Conservation (phyloP, 2,888 invertebrate species). For the Melanostoma mellinum region DNA sequence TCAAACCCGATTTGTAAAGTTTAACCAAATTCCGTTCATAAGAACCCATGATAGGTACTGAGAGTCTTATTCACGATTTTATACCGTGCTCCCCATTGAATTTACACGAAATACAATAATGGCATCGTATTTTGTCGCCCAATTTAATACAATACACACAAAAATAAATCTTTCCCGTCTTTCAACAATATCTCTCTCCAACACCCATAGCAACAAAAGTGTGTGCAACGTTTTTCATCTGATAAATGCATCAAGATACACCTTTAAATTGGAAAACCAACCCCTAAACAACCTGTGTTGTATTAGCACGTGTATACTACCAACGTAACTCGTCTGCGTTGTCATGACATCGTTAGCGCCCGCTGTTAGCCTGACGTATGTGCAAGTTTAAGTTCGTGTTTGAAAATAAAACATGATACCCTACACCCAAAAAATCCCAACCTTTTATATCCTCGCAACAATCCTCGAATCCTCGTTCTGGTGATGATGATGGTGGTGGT, state of each 20-base stretch:
- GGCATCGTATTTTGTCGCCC: slow-evolving; percentile 2
- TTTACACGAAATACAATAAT: neutral
- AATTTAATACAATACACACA: slow-evolving; percentile 36
- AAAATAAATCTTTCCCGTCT: slow-evolving; percentile 49
- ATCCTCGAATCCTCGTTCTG: too few relatives aligned
- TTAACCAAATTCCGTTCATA: neutral
- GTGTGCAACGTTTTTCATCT: slow-evolving; percentile 33
- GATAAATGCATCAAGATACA: slow-evolving; percentile 72
- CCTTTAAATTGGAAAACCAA: slow-evolving; percentile 72
- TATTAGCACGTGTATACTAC: slow-evolving; percentile 63
- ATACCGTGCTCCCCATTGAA: neutral
- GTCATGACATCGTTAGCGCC: slow-evolving; percentile 73
- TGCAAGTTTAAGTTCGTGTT: slow-evolving; percentile 72
- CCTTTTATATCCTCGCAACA: neutral
- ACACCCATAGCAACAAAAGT: slow-evolving; percentile 24
- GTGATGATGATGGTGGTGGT: too few relatives aligned
- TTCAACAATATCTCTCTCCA: slow-evolving; percentile 50
- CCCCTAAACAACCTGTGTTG: slow-evolving; percentile 69
- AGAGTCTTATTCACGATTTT: neutral
- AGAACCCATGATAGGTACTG: too few relatives aligned
- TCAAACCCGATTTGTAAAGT: too few relatives aligned
- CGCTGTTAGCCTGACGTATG: slow-evolving; percentile 73
- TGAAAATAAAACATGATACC: slow-evolving; percentile 66
- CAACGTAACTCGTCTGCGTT: slow-evolving; percentile 67
- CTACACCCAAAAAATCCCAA: slow-evolving; percentile 16